phyloP scores from a whole-genome alignment of 2,797 vertebrate genomes.

The Brachyrhaphis roseni region DNA sequence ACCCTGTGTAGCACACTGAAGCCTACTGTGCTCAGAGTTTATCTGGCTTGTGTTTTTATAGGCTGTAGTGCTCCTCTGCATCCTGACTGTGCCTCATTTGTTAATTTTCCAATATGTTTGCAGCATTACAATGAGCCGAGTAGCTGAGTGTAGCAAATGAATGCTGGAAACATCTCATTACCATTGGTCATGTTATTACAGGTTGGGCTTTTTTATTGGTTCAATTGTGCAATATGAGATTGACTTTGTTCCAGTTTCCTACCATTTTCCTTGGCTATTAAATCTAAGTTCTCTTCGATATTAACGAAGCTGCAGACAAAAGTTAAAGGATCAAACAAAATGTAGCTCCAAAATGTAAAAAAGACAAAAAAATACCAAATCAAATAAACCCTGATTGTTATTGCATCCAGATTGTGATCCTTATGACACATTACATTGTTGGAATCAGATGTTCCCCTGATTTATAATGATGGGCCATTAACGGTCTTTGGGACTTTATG shows the following conservation, averaged over 20 bases:
- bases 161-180: constrained; percentile 38
- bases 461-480: background rate
- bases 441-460: background rate
- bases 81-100: constrained; percentile 52
- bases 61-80: constrained; percentile 19
- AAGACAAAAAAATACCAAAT: background rate
- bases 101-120: constrained; percentile 47
- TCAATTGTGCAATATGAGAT: constrained; percentile 2
- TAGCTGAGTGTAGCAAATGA: constrained; percentile 32
- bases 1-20: constrained; percentile 41
- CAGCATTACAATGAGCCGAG: constrained; percentile 43
- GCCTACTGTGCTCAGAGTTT: constrained; percentile 28
- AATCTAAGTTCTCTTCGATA: background rate
- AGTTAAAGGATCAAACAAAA: background rate
- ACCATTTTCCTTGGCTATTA: background rate
- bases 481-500: constrained; percentile 6
- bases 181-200: constrained; percentile 29
- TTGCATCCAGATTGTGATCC: background rate
- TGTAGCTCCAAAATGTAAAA: no score
- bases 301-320: background rate
- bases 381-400: background rate
- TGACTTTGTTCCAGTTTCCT: background rate
- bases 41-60: constrained; percentile 44
- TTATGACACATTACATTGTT: background rate
- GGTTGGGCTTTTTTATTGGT: constrained; percentile 26